phyloP scores from a whole-genome alignment of 2,797 vertebrate species.

The Crax fasciolata region DNA sequence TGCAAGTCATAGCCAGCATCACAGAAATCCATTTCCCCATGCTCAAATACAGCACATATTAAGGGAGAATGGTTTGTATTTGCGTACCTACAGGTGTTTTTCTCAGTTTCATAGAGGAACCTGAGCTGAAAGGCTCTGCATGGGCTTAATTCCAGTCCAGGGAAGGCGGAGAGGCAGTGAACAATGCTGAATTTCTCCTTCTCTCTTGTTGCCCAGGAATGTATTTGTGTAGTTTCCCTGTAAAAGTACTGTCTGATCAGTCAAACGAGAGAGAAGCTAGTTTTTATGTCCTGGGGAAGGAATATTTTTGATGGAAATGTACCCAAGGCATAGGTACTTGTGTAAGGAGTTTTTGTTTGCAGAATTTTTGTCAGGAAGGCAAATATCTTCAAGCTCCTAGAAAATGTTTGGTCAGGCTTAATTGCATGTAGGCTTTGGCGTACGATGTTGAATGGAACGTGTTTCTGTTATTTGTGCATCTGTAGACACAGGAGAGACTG shows the following conservation, averaged over 20 bases:
- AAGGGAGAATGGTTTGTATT: background rate
- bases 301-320: background rate
- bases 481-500: background rate
- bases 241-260: background rate
- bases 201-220: background rate
- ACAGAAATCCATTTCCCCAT: background rate
- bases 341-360: conserved; percentile 43
- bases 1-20: background rate
- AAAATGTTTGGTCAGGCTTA: conserved; percentile 60
- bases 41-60: background rate
- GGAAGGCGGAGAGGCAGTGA: background rate
- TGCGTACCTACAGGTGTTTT: background rate
- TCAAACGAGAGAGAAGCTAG: background rate
- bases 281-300: background rate
- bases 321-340: background rate
- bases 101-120: background rate
- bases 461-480: conserved; percentile 37
- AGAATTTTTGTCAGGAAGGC: conserved; percentile 50
- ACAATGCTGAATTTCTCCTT: background rate
- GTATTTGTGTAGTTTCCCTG: background rate
- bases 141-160: background rate
- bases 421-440: conserved; percentile 64
- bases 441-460: conserved; percentile 1
- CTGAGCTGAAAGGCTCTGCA: background rate
- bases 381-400: conserved; percentile 37